Base-by-base conservation (phyloP, 2,888 invertebrate genomes). In the Theretra japonica region DNA sequence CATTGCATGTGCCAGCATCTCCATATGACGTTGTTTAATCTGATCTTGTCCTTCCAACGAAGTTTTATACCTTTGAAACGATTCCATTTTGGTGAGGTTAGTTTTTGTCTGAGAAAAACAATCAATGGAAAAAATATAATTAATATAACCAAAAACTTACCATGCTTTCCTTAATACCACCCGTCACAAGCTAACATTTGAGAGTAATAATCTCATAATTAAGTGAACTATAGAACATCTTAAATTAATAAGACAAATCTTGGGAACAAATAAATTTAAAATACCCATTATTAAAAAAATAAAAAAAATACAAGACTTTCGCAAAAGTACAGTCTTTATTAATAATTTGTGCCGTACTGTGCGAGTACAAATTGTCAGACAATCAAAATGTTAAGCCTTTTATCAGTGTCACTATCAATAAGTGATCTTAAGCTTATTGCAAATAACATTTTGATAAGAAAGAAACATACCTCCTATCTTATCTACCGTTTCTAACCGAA, bases 31-130 rank as follows among this genome's bases (percentile, higher is more conserved):
- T 99, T 99, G 96, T 99, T 99, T 84, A 99, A 95, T 81, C 99
- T 96, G 86, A 99, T 99, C 95, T 99, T 99, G 95, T 99, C 99
- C 94, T 99, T 99, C 97, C 99, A 98, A 84, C 98, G 96, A 77
- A 99, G 95, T 85, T 99, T 97, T 86, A 99, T 97, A 78, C 99
- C 99, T 95, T 99, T 98, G 96, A 99, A 99, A 87, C 99, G 97
- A 95, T 99, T 99, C 99, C 99, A 99, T 96, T 99, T 99, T 76
- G 99, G 99, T 77, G 99, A 99, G 74, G 99, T 99, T 93, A 99
- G 95, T 95, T 99, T 99, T 95, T 99, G 99, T 96, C 98, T 99
- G 95, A 86, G 90, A 96, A 96, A 76, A 79, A 78, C 75, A 80
- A 84, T 76, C 79, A 76, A 83, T 77, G 79, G 75, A 80, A 79